phyloP scores from a whole-genome alignment of 2,113 vertebrate genomes.

The Perca schrenkii region DNA sequence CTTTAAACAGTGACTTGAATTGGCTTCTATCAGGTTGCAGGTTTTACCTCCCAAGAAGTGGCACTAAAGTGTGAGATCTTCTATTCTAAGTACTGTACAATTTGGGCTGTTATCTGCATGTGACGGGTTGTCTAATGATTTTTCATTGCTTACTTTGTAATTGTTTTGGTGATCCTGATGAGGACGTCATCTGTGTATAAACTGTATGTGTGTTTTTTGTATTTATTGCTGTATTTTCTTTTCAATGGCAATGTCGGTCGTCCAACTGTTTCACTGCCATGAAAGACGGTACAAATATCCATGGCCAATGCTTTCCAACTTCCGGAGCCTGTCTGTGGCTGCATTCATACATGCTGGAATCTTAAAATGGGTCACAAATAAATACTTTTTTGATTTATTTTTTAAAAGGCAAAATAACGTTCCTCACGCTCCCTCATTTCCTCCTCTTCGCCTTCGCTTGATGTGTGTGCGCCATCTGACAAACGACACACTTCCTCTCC shows the following conservation, averaged over 20 bases:
- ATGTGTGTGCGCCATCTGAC: constrained; percentile 53
- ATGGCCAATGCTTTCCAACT: background rate
- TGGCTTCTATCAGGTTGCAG: background rate
- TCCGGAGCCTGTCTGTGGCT: background rate
- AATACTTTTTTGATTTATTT: too few species aligned
- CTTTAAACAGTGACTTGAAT: background rate
- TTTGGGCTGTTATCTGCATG: background rate
- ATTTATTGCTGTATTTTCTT: background rate
- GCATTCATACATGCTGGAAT: background rate
- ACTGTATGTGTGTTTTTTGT: background rate
- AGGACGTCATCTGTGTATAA: background rate
- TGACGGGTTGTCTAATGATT: background rate
- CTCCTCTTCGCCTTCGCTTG: constrained; percentile 50
- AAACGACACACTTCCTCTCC: constrained; percentile 74
- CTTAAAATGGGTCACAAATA: background rate
- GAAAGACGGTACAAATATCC: background rate
- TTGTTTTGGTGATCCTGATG: background rate
- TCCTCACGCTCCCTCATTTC: constrained; percentile 61
- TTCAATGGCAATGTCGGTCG: background rate
- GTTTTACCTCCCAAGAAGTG: background rate
- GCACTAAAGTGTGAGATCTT: background rate
- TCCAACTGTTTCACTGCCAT: background rate
- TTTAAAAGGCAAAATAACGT: too few species aligned
- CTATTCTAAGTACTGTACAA: background rate
- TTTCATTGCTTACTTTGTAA: background rate